A percentile compares a stretch with the other conserved stretches of the same genome.
Evolutionary conservation across 2,888 invertebrate species (phyloP).

Genomic region (Cyrtodaria siliqua): DNA sequence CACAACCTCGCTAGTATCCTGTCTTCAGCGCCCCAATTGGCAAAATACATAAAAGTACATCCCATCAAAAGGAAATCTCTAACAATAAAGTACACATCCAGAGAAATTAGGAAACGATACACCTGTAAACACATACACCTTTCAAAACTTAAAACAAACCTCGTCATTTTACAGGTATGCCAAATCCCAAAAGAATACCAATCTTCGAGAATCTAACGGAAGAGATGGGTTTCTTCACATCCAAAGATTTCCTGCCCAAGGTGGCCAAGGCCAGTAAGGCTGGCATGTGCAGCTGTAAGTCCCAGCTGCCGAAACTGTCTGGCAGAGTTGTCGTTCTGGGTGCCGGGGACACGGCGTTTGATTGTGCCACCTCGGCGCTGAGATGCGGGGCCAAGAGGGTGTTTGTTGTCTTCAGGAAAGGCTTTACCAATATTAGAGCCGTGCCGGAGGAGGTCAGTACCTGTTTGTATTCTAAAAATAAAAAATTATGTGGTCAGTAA

Average conservation of each 20-base stretch:
- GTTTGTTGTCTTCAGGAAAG: conserved; percentile 97
- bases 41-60: too few species aligned
- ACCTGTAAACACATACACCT: too few species aligned
- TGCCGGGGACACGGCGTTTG: conserved; percentile 99
- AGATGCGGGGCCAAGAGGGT: conserved; percentile 97
- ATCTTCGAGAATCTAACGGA: conserved; percentile 90
- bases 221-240: conserved; percentile 96
- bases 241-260: conserved; percentile 96
- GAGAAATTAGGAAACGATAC: too few species aligned
- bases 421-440: conserved; percentile 97
- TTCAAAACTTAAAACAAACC: too few species aligned
- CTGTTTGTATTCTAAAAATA: too few species aligned
- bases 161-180: conserved; percentile 93
- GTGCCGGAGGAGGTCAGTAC: conserved; percentile 98
- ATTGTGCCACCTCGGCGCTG: conserved; percentile 98
- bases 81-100: too few species aligned
- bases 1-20: too few species aligned
- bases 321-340: conserved; percentile 95
- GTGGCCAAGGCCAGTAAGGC: conserved; percentile 95
- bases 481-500: too few species aligned
- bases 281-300: conserved; percentile 94
- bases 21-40: too few species aligned
- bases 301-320: conserved; percentile 90
- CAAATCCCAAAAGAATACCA: conserved; percentile 93
- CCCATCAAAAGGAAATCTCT: too few species aligned